Percentiles rank a stretch among this genome's conserved stretches.
These are phyloP conservation scores for Xiphophorus birchmanni DNA, from an alignment of 2,797 vertebrate species.

Conservation along the genomic window DNA sequence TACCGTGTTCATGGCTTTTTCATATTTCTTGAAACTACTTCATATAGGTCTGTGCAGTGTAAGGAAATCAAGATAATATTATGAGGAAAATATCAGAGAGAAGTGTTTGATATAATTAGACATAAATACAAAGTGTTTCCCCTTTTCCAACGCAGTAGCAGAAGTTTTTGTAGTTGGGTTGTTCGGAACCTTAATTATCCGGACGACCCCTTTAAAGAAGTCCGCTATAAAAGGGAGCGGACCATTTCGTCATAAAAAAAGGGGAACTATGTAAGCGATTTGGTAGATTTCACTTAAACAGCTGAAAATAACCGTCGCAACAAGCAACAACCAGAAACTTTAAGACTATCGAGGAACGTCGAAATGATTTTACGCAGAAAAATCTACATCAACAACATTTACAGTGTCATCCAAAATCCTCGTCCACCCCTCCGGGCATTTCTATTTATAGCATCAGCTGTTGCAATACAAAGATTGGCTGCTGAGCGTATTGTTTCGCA, in stretches of 20 bases:
- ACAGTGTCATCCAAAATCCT: not conserved
- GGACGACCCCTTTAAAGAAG: constrained; percentile 74
- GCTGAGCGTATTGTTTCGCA: constrained; percentile 68
- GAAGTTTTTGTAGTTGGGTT: not conserved
- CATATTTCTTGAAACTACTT: not conserved
- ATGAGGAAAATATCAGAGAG: not conserved
- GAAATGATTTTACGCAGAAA: rapidly evolving
- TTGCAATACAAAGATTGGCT: constrained; percentile 83
- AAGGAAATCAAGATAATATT: not conserved
- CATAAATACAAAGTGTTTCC: not conserved
- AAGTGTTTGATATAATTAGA: not conserved
- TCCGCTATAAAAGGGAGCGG: constrained; percentile 60
- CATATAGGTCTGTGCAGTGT: not conserved
- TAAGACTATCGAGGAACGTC: not conserved
- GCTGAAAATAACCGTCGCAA: not conserved
- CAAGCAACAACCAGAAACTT: not conserved
- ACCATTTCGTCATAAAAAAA: constrained; percentile 66
- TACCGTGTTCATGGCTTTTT: not conserved
- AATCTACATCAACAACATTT: not conserved
- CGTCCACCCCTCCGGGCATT: constrained; percentile 58
- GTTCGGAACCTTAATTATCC: constrained; percentile 26
- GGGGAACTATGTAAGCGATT: constrained; percentile 10
- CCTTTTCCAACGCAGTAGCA: not conserved
- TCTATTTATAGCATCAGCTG: constrained; percentile 85
- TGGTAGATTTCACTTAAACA: not conserved